phyloP scores from a whole-genome alignment of 2,797 vertebrate species.

The Sebastolobus alascanus region DNA sequence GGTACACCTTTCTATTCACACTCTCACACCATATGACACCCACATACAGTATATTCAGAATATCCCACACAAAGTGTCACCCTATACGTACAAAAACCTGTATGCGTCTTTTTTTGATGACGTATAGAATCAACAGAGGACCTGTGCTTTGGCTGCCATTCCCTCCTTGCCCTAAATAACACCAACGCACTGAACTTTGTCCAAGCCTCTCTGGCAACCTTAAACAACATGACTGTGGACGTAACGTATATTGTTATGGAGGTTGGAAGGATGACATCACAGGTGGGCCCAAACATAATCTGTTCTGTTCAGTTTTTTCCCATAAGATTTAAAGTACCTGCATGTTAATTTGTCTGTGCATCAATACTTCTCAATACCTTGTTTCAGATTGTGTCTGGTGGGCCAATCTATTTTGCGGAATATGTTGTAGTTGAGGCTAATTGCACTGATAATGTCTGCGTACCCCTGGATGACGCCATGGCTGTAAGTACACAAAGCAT shows the following conservation, averaged over 20 bases:
- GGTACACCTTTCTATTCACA: slow-evolving; percentile 65
- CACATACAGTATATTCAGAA: not conserved
- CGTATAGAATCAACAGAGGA: slow-evolving; percentile 79
- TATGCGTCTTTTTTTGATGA: slow-evolving; percentile 20
- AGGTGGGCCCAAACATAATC: slow-evolving; percentile 69
- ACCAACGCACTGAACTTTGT: slow-evolving; percentile 77
- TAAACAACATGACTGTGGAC: slow-evolving; percentile 73
- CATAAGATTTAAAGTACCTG: not conserved
- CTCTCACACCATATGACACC: not conserved
- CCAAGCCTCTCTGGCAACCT: slow-evolving; percentile 68
- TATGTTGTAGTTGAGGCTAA: slow-evolving; percentile 81
- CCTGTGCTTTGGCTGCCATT: slow-evolving; percentile 64
- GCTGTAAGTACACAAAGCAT: slow-evolving; percentile 75
- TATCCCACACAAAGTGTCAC: not conserved
- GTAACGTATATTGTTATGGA: slow-evolving; percentile 69
- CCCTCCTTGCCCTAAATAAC: slow-evolving; percentile 81
- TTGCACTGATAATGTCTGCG: slow-evolving; percentile 76
- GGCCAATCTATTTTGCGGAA: slow-evolving; percentile 65
- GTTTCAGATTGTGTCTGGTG: slow-evolving; percentile 75
- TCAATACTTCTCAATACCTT: not conserved
- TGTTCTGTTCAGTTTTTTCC: not conserved
- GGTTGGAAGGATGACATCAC: slow-evolving; percentile 80
- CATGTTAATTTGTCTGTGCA: not conserved
- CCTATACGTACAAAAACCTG: slow-evolving; percentile 11
- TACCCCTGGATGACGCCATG: slow-evolving; percentile 49